Percentiles rank a stretch among this genome's conserved stretches.
Evolutionary conservation across 2,888 invertebrate genomes (phyloP).

Genomic region (Stomorhina lunata): DNA sequence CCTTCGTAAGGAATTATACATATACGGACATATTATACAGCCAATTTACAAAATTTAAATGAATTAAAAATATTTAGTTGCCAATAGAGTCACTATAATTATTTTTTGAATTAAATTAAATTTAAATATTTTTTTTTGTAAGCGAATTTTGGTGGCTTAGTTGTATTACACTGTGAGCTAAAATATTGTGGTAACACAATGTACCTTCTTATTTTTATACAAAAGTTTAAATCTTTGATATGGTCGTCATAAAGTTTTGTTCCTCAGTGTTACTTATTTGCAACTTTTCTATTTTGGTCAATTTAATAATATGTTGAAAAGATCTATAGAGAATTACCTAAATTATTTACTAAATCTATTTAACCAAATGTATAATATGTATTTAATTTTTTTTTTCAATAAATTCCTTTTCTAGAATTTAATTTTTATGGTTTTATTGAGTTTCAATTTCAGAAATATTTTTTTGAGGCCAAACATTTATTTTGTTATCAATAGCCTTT

Average conservation of each 20-base stretch:
- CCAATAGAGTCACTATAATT: too few relatives aligned
- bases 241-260: too few relatives aligned
- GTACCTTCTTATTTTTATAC: not conserved
- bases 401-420: conserved; percentile 17
- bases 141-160: not conserved
- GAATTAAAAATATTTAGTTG: too few relatives aligned
- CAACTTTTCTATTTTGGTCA: not conserved
- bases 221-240: too few relatives aligned
- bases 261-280: too few relatives aligned
- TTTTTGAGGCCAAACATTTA: not conserved
- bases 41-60: too few relatives aligned
- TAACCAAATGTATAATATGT: not conserved
- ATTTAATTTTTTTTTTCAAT: not conserved
- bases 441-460: not conserved
- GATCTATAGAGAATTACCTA: not conserved
- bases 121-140: not conserved
- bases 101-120: not conserved
- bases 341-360: conserved; percentile 36
- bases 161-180: not conserved
- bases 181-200: too few relatives aligned
- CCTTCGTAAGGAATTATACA: conserved; percentile 1
- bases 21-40: too few relatives aligned
- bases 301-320: not conserved
- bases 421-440: not conserved
- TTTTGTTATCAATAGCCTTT: conserved; percentile 33